A percentile compares a stretch with the other conserved stretches of the same genome.
Evolutionary conservation across 2,797 vertebrate species (phyloP).

Genomic region (Tapirus indicus): DNA sequence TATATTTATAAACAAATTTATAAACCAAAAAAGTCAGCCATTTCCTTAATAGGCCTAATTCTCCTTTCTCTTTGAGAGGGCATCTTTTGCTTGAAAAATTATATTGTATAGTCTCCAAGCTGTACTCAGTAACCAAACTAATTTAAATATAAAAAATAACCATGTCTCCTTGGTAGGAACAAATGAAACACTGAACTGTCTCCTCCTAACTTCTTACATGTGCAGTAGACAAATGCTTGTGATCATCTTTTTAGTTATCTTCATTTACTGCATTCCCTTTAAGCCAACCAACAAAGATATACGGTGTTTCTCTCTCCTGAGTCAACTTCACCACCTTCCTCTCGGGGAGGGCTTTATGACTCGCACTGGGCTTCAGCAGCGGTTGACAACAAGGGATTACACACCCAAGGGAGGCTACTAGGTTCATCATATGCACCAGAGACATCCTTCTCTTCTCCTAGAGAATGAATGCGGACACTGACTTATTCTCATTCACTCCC

Average conservation of each 20-base stretch:
- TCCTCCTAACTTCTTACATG: slow-evolving; percentile 11
- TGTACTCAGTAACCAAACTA: not conserved
- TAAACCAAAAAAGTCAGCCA: not conserved
- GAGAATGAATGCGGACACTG: not conserved
- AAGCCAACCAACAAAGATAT: not conserved
- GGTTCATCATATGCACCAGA: not conserved
- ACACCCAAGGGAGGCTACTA: not conserved
- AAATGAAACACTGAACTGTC: not conserved
- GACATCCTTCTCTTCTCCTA: not conserved
- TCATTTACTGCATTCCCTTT: not conserved
- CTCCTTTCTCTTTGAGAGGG: not conserved
- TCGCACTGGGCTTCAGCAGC: not conserved
- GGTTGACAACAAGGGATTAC: not conserved
- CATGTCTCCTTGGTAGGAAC: not conserved
- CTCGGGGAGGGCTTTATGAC: slow-evolving; percentile 15
- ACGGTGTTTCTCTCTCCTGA: not conserved
- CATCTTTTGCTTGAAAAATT: not conserved
- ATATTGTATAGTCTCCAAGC: not conserved
- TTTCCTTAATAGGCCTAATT: not conserved
- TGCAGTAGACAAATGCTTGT: not conserved
- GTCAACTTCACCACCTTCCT: not conserved
- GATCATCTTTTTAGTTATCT: slow-evolving; percentile 43
- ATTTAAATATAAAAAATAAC: slow-evolving; percentile 16
- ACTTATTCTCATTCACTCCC: not conserved
- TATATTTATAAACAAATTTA: slow-evolving; percentile 29